Evolutionary conservation across 2,888 invertebrate genomes (phyloP).

Genomic region (Plagodis pulveraria): DNA sequence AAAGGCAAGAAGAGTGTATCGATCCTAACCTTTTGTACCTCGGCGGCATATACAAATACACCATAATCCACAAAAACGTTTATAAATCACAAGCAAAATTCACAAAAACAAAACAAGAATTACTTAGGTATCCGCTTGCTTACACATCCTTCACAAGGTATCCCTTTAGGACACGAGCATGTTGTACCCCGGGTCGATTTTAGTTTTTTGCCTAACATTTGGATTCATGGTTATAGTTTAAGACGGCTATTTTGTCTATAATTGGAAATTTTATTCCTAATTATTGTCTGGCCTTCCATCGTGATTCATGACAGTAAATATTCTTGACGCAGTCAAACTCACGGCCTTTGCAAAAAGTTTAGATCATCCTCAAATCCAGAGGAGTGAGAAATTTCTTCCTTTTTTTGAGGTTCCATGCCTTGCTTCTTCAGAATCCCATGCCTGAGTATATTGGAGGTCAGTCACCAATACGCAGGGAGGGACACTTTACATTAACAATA

Average conservation of each 20-base stretch:
- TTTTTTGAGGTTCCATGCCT: no score
- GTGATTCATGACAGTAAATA: slow-evolving; percentile 4
- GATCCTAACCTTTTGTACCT: slow-evolving; percentile 48
- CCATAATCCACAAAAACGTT: slow-evolving; percentile 23
- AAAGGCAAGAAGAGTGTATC: neutral
- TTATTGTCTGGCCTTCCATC: slow-evolving; percentile 26
- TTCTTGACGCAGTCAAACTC: slow-evolving; percentile 1
- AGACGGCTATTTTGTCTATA: slow-evolving; percentile 8
- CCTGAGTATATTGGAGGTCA: no score
- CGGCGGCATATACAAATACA: slow-evolving; percentile 44
- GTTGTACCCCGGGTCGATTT: slow-evolving; percentile 35
- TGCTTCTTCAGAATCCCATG: no score
- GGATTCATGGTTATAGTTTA: slow-evolving; percentile 14
- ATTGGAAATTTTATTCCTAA: slow-evolving; percentile 26
- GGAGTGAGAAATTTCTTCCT: no score
- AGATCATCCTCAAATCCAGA: no score
- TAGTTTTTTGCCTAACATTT: slow-evolving; percentile 47
- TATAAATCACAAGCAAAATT: slow-evolving; percentile 8
- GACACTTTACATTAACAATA: no score
- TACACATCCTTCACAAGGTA: slow-evolving; percentile 39
- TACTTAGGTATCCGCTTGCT: slow-evolving; percentile 45
- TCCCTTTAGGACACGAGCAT: slow-evolving; percentile 43
- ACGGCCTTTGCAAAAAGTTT: no score
- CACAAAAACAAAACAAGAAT: slow-evolving; percentile 32
- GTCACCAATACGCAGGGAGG: no score